Evolutionary conservation across 2,888 invertebrate genomes (phyloP), one percentile per base, ranked within the genome.

Genomic region (Nezara viridula): DNA sequence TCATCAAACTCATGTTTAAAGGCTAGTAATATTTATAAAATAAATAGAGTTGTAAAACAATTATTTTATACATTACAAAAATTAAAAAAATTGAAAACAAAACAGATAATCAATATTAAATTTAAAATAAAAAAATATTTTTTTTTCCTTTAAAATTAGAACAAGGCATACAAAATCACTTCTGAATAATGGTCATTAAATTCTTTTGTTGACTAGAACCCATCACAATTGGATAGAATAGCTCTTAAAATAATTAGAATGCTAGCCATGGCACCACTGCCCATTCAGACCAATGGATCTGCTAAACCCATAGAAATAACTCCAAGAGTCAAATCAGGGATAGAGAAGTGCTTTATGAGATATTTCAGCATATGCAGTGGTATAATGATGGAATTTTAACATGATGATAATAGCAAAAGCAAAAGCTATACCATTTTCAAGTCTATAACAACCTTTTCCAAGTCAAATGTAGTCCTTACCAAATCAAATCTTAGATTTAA

Each of bases 341-440:
- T 19, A 32, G 32, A 37, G 6, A 16, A 66, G 32, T 32, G 66
- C 5, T 32, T 32, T 66, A 19, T 66, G 32, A 32, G 14, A 19
- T 66, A 5, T 16, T 66, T 32, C 7, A 66, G 66, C 32, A 32
- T 32, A 66, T 16, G 19, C 32, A 66, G 16, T 32, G 16, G 66
- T 19, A 32, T 66, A 32, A 7, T 66, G 66, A 32, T 60, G 60
- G 14, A 66, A 66, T 32, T 66, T 66, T 32, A 66, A 16, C 32
- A 66, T 19, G 66, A 66, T 66, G 32, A 66, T 32, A 66, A 66
- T 66, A 66, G 27, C 32, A 19, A 66, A 66, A 66, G 66, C 66
- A 66, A 5, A 32, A 32, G 32, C 32, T 19, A 32, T 66, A 66
- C 66, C 60, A 32, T 66, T 66, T 66, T 32, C 32, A 32, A 66